phyloP scores from a whole-genome alignment of 2,113 vertebrate species.

The Ahaetulla prasina region DNA sequence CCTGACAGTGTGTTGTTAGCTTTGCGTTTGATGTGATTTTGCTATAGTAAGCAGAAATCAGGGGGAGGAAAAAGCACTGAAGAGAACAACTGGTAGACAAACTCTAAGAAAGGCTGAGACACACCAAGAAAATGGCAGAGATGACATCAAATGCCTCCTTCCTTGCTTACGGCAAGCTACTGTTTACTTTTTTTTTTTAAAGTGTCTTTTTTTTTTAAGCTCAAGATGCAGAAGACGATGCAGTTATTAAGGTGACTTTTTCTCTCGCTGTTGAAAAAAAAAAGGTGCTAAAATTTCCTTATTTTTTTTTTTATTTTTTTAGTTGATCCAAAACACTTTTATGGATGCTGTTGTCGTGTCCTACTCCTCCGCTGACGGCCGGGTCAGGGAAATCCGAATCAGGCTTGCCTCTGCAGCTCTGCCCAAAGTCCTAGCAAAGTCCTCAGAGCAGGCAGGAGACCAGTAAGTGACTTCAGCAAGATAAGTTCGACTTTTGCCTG shows the following conservation, averaged over 20 bases:
- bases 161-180: not conserved
- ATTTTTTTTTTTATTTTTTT: not conserved
- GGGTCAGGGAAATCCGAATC: too few relatives aligned
- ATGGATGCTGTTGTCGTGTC: too few relatives aligned
- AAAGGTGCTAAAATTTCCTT: not conserved
- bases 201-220: not conserved
- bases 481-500: too few relatives aligned
- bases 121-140: conserved; percentile 38
- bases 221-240: not conserved
- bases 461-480: too few relatives aligned
- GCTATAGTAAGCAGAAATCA: conserved; percentile 61
- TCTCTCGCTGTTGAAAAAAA: not conserved
- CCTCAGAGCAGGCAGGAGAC: too few relatives aligned
- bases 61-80: not conserved
- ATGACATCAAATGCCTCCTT: conserved; percentile 12
- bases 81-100: conserved; percentile 51
- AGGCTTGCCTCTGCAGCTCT: too few relatives aligned
- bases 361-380: too few relatives aligned
- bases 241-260: not conserved
- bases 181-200: not conserved
- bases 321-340: not conserved
- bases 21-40: conserved; percentile 72
- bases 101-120: conserved; percentile 35
- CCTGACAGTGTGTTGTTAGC: conserved; percentile 70
- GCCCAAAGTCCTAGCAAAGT: too few relatives aligned